A percentile compares a stretch with the other conserved stretches of the same genome.
Evolutionary conservation across 2,888 invertebrate genomes (phyloP).

Genomic region (Epinotia ramella): DNA sequence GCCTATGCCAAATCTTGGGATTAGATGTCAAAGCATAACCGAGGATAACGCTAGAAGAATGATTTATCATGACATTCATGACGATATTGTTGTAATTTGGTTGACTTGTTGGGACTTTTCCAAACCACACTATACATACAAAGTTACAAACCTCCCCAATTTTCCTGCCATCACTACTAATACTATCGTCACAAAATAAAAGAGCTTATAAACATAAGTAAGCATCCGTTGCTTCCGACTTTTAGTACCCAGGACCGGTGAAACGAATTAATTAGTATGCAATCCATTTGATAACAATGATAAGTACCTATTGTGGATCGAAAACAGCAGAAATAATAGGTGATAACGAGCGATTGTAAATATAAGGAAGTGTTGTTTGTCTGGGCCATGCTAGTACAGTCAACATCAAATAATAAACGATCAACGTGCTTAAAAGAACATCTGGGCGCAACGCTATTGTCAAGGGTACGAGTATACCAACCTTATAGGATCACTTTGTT

Average conservation of each 20-base stretch:
- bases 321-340: constrained; percentile 55
- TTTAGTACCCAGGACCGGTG: background rate
- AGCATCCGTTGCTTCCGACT: background rate
- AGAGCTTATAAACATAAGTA: background rate
- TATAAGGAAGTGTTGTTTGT: constrained; percentile 44
- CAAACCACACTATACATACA: background rate
- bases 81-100: background rate
- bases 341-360: constrained; percentile 48
- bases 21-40: too few relatives aligned
- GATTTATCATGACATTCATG: too few relatives aligned
- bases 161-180: background rate
- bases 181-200: background rate
- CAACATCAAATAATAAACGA: background rate
- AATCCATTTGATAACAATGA: constrained; percentile 30
- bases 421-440: background rate
- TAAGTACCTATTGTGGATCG: constrained; percentile 56
- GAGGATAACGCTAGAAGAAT: too few relatives aligned
- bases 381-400: background rate
- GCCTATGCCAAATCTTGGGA: too few relatives aligned
- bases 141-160: background rate
- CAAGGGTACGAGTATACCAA: too few relatives aligned
- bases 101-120: background rate
- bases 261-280: constrained; percentile 43
- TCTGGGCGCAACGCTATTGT: too few relatives aligned
- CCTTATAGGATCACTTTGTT: too few relatives aligned